Conservation (phyloP, 2,888 invertebrate species). For the Lottia scabra region DNA sequence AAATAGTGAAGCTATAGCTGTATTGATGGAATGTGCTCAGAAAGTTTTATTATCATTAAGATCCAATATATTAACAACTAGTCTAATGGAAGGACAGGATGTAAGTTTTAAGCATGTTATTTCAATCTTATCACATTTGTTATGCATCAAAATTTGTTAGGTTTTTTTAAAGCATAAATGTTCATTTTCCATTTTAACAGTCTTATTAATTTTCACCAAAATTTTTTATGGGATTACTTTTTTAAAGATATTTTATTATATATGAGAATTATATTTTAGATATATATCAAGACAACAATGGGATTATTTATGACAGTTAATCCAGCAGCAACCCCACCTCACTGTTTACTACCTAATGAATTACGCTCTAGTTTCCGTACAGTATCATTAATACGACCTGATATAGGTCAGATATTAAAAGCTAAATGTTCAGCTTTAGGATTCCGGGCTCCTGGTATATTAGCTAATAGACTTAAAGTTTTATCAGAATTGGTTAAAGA, state of each 20-base stretch:
- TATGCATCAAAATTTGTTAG: too few species aligned
- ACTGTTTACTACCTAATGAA: slow-evolving; percentile 51
- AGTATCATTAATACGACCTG: slow-evolving; percentile 64
- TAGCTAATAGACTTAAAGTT: slow-evolving; percentile 62
- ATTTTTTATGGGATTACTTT: too few species aligned
- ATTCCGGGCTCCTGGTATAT: slow-evolving; percentile 61
- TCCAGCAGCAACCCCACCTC: slow-evolving; percentile 35
- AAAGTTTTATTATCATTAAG: slow-evolving; percentile 59
- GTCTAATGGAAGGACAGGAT: slow-evolving; percentile 63
- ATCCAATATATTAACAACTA: slow-evolving; percentile 47
- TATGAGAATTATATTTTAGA: slow-evolving; percentile 52
- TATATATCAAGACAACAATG: slow-evolving; percentile 49
- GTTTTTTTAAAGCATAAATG: too few species aligned
- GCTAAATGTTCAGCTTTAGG: slow-evolving; percentile 65
- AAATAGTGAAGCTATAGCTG: slow-evolving; percentile 52
- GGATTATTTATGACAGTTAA: slow-evolving; percentile 62
- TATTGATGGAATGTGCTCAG: slow-evolving; percentile 61
- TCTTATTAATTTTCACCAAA: too few species aligned
- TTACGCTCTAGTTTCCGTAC: slow-evolving; percentile 61
- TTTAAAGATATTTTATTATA: too few species aligned
- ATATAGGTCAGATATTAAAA: slow-evolving; percentile 60
- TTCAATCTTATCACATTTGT: too few species aligned
- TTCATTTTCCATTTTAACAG: too few species aligned
- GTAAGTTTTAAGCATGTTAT: slow-evolving; percentile 42
- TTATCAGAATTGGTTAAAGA: slow-evolving; percentile 63